phyloP scores from a whole-genome alignment of 2,888 invertebrate genomes.

The Diogma glabrata region DNA sequence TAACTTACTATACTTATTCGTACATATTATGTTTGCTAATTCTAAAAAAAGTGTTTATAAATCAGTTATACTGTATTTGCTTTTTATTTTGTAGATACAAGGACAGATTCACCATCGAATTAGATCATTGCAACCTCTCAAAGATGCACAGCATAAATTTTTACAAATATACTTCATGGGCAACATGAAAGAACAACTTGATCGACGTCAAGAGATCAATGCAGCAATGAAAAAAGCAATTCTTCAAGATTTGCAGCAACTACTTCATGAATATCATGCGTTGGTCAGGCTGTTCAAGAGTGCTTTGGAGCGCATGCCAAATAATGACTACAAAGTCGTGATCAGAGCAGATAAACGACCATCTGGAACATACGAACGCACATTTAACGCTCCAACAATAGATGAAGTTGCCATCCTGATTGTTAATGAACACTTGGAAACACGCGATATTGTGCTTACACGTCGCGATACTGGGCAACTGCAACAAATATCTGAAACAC shows the following conservation, averaged over 20 bases:
- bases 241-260: conserved; percentile 20
- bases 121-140: conserved; percentile 16
- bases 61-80: neutral
- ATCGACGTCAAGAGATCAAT: conserved; percentile 11
- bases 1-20: too few species aligned
- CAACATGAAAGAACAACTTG: neutral
- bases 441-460: conserved; percentile 14
- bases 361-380: conserved; percentile 5
- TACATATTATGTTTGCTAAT: too few species aligned
- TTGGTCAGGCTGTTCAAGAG: conserved; percentile 21
- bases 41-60: neutral
- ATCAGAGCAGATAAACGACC: conserved; percentile 26
- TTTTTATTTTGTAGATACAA: neutral
- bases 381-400: too few species aligned
- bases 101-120: conserved; percentile 12
- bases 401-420: too few species aligned
- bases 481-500: conserved; percentile 23
- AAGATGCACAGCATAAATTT: conserved; percentile 16
- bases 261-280: conserved; percentile 22
- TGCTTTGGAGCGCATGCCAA: conserved; percentile 20
- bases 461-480: conserved; percentile 19
- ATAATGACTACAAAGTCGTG: conserved; percentile 26
- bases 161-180: conserved; percentile 16
- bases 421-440: too few species aligned
- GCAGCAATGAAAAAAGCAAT: conserved; percentile 22